phyloP scores from a whole-genome alignment of 2,888 invertebrate species.

The Megastigmus dorsalis region DNA sequence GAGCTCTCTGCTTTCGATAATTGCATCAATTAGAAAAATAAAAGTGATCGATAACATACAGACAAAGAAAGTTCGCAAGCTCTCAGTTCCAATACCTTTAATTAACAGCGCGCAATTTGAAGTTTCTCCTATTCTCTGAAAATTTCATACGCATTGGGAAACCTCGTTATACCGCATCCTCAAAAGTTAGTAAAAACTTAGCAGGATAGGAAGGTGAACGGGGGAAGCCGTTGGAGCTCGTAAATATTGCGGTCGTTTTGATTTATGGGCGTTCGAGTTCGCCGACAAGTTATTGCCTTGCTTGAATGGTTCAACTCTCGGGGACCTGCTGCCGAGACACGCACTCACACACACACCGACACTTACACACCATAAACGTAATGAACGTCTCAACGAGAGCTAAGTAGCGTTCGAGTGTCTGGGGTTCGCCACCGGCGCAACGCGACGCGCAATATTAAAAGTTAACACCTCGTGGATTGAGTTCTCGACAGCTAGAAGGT shows the following conservation, averaged over 20 bases:
- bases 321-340: background rate
- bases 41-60: no score
- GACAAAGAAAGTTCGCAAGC: no score
- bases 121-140: constrained; percentile 17
- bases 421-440: no score
- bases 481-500: no score
- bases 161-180: constrained; percentile 5
- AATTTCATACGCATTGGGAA: constrained; percentile 20
- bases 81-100: no score
- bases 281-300: constrained; percentile 26
- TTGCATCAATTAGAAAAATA: no score
- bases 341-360: no score
- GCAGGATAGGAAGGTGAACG: background rate
- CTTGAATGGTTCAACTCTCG: constrained; percentile 31
- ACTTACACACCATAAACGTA: constrained; percentile 1
- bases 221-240: constrained; percentile 7
- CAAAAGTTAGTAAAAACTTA: constrained; percentile 28
- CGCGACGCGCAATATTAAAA: constrained; percentile 33
- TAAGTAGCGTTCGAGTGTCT: background rate
- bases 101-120: constrained; percentile 3
- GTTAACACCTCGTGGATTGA: constrained; percentile 22
- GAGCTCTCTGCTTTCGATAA: no score
- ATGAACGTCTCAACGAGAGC: background rate
- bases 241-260: constrained; percentile 46
- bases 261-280: constrained; percentile 40